Evolutionary conservation across 1,140 invertebrate genomes (phyloP), one percentile per base, ranked within the genome.

Genomic region (Limonius californicus): DNA sequence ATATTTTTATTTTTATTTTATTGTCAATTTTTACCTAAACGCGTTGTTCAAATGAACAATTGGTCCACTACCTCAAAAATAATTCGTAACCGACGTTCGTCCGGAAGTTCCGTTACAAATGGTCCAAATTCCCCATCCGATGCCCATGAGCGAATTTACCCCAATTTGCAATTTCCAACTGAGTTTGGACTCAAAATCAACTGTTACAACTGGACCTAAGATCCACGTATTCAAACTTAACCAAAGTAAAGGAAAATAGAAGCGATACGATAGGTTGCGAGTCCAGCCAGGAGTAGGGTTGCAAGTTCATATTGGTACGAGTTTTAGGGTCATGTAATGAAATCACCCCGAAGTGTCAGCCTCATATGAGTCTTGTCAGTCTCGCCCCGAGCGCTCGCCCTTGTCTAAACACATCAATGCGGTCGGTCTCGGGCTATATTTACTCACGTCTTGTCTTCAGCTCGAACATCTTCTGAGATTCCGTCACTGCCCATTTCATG

Each of bases 401-500:
- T 50, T 50, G 45, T 50, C 45, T 50, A 50, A 50, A 50, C 45
- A 50, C 45, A 50, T 50, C 45, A 50, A 50, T 50, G 45, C 45
- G 45, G 45, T 50, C 45, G 45, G 45, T 50, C 45, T 50, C 45
- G 6, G 45, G 4, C 16, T 50, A 50, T 50, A 50, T 50, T 50
- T 50, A 50, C 45, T 50, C 45, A 50, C 45, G 45, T 50, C 45
- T 50, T 50, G 45, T 50, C 45, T 50, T 50, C 16, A 21, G 45
- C 45, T 18, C 19, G 7, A 50, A 50, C 45, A 50, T 50, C 45
- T 50, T 50, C 45, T 50, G 45, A 55, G 54, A 55, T 55, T 55
- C 54, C 54, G 54, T 14, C 20, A n/a, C 54, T 55, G 54, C 54
- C 54, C 54, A 32, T 55, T 55, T 55, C 54, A 55, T 55, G 54